These are phyloP conservation scores for Stramonita haemastoma DNA, from an alignment of 2,888 invertebrate genomes.

Conservation along the genomic window DNA sequence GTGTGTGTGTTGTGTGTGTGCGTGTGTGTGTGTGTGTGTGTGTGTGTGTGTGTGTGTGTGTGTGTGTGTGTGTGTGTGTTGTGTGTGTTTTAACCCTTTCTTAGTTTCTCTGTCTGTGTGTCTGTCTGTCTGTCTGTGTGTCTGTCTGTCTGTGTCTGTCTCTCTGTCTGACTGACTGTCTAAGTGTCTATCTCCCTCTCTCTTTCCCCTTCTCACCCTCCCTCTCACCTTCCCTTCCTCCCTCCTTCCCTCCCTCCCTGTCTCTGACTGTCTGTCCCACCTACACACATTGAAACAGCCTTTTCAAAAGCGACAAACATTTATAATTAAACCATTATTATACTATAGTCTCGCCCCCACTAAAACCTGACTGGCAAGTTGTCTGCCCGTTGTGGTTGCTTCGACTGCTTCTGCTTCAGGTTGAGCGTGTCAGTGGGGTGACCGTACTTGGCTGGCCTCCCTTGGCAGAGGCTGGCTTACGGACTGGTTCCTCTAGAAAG, in stretches of 20 bases:
- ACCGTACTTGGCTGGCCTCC: not conserved
- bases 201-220: not conserved
- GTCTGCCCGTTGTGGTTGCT: not conserved
- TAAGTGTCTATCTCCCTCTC: no score
- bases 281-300: not conserved
- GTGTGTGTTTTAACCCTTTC: not conserved
- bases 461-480: not conserved
- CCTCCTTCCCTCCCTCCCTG: no score
- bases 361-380: not conserved
- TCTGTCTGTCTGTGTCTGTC: not conserved
- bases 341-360: not conserved
- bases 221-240: not conserved
- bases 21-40: not conserved
- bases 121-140: not conserved
- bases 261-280: no score
- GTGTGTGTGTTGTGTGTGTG: not conserved
- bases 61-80: not conserved
- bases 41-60: not conserved
- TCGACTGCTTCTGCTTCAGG: not conserved
- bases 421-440: not conserved
- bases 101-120: not conserved
- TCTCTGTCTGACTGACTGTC: not conserved
- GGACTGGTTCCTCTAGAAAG: not conserved
- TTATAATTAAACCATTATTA: no score
- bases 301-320: not conserved